Conservation (phyloP, 2,888 invertebrate species). For the Apoda limacodes region DNA sequence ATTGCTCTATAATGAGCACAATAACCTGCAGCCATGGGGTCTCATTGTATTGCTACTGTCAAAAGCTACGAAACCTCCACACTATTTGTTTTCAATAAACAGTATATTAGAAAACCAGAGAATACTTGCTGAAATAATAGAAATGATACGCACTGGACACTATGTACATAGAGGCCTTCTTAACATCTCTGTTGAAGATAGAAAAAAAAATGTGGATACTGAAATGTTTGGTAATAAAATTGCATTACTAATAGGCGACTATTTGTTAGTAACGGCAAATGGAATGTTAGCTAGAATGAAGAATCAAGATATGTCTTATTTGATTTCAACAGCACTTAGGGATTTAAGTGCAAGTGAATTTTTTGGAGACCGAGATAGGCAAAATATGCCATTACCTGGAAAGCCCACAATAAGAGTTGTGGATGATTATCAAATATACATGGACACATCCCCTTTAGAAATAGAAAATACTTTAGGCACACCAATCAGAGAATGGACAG, state of each 20-base stretch:
- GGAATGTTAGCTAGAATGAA: slow-evolving; percentile 80
- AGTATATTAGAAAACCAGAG: slow-evolving; percentile 65
- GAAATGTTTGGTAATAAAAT: slow-evolving; percentile 91
- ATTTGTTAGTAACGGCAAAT: slow-evolving; percentile 84
- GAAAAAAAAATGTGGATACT: slow-evolving; percentile 70
- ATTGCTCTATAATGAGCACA: slow-evolving; percentile 83
- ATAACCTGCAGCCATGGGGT: slow-evolving; percentile 88
- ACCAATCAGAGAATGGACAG: slow-evolving; percentile 77
- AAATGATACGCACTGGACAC: slow-evolving; percentile 90
- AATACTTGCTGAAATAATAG: slow-evolving; percentile 76
- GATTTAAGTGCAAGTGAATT: slow-evolving; percentile 89
- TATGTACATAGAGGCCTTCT: slow-evolving; percentile 78
- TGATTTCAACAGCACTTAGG: slow-evolving; percentile 83
- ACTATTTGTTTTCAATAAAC: slow-evolving; percentile 63
- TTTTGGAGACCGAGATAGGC: slow-evolving; percentile 77
- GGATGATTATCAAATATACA: slow-evolving; percentile 37
- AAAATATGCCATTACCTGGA: slow-evolving; percentile 80
- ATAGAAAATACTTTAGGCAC: slow-evolving; percentile 57
- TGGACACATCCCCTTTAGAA: slow-evolving; percentile 48
- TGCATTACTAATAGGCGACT: slow-evolving; percentile 87
- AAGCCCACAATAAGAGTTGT: slow-evolving; percentile 44
- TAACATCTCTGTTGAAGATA: slow-evolving; percentile 55
- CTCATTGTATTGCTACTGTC: slow-evolving; percentile 84
- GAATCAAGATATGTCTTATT: slow-evolving; percentile 79
- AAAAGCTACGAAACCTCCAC: slow-evolving; percentile 75